phyloP scores from a whole-genome alignment of 2,797 vertebrate species.

The Anguilla marmorata region DNA sequence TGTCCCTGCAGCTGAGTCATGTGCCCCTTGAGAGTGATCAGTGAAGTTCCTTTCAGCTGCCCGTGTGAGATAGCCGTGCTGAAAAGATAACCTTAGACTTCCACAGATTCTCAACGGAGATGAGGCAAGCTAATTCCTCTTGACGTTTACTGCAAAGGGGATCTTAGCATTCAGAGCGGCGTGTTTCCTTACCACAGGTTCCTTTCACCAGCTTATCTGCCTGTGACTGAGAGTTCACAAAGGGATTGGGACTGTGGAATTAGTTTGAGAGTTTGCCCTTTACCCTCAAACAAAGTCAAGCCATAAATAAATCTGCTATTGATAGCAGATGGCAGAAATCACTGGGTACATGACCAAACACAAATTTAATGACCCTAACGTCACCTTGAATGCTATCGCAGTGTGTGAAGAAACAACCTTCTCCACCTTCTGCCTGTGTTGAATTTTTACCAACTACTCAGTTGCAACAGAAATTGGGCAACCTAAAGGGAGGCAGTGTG shows the following conservation, averaged over 20 bases:
- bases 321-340: conserved; percentile 24
- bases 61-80: conserved; percentile 15
- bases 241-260: conserved; percentile 19
- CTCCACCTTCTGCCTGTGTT: background rate
- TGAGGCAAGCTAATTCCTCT: conserved; percentile 9
- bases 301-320: conserved; percentile 19
- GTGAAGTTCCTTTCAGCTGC: conserved; percentile 22
- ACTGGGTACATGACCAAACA: background rate
- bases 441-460: background rate
- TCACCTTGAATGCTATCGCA: background rate
- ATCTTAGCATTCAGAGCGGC: conserved; percentile 22
- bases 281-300: conserved; percentile 25
- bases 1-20: background rate
- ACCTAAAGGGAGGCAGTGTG: background rate
- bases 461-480: background rate
- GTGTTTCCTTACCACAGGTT: conserved; percentile 10
- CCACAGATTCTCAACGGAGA: conserved; percentile 13
- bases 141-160: background rate
- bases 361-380: background rate
- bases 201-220: conserved; percentile 36
- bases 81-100: conserved; percentile 31
- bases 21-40: conserved; percentile 5
- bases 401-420: background rate
- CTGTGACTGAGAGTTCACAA: conserved; percentile 11
- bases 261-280: conserved; percentile 14